Evolutionary conservation across 2,113 vertebrate species (phyloP).

Genomic region (Salvelinus alpinus): DNA sequence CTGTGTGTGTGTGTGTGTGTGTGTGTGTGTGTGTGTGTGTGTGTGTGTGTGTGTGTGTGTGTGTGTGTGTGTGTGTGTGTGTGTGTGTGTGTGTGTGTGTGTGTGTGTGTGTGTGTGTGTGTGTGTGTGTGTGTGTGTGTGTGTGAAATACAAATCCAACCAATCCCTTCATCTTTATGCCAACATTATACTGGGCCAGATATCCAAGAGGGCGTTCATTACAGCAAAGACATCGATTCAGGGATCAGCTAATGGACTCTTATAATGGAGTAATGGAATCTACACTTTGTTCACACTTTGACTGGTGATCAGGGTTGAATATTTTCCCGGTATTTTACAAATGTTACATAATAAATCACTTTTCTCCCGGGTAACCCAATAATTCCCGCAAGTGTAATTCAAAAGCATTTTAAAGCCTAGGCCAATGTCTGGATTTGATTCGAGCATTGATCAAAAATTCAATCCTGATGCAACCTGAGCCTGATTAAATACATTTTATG

Average conservation of each 20-base stretch:
- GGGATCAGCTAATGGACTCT: not conserved
- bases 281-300: not conserved
- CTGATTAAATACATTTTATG: too few species aligned
- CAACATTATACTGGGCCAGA: not conserved
- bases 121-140: not conserved
- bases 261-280: not conserved
- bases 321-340: too few species aligned
- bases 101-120: not conserved
- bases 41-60: not conserved
- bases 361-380: too few species aligned
- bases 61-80: not conserved
- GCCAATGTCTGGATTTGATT: too few species aligned
- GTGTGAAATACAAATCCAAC: not conserved
- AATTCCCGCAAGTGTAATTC: too few species aligned
- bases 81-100: not conserved
- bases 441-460: too few species aligned
- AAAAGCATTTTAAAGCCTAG: too few species aligned
- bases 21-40: not conserved
- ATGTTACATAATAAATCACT: too few species aligned
- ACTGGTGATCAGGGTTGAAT: not conserved
- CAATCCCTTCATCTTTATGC: not conserved
- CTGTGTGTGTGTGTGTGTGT: slow-evolving; percentile 2
- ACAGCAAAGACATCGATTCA: not conserved
- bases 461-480: too few species aligned
- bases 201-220: not conserved